Evolutionary conservation across 2,888 invertebrate genomes (phyloP).

Genomic region (Horisme vitalbata): DNA sequence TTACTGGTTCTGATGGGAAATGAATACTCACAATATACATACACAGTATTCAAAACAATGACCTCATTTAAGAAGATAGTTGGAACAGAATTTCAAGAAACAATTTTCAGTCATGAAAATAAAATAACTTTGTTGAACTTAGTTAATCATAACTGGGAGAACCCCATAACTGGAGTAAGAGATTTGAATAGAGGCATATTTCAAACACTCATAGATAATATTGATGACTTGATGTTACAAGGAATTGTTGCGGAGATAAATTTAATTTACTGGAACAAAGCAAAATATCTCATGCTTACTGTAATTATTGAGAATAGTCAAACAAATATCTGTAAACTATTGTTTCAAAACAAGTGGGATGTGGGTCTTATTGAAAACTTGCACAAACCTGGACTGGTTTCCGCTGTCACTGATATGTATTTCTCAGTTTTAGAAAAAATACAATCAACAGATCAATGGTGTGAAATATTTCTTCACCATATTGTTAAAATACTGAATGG

Average conservation of each 20-base stretch:
- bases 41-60: slow-evolving; percentile 76
- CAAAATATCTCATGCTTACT: slow-evolving; percentile 81
- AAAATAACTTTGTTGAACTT: slow-evolving; percentile 70
- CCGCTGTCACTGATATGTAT: slow-evolving; percentile 84
- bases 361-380: slow-evolving; percentile 68
- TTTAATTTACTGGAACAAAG: slow-evolving; percentile 82
- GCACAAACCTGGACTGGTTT: slow-evolving; percentile 79
- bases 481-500: slow-evolving; percentile 53
- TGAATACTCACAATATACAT: slow-evolving; percentile 80
- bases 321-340: slow-evolving; percentile 18
- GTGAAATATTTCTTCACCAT: slow-evolving; percentile 55
- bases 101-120: slow-evolving; percentile 49
- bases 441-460: slow-evolving; percentile 67
- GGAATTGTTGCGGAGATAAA: slow-evolving; percentile 56
- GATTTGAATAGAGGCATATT: slow-evolving; percentile 79
- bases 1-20: slow-evolving; percentile 60
- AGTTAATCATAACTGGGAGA: slow-evolving; percentile 85
- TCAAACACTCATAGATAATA: slow-evolving; percentile 53
- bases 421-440: slow-evolving; percentile 69
- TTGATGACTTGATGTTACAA: slow-evolving; percentile 46
- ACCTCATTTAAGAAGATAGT: slow-evolving; percentile 65
- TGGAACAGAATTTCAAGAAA: slow-evolving; percentile 54
- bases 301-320: slow-evolving; percentile 66
- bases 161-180: slow-evolving; percentile 80
- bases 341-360: slow-evolving; percentile 47